Conservation (phyloP, 2,797 vertebrate species). For the Rhabdophis nuchalis region DNA sequence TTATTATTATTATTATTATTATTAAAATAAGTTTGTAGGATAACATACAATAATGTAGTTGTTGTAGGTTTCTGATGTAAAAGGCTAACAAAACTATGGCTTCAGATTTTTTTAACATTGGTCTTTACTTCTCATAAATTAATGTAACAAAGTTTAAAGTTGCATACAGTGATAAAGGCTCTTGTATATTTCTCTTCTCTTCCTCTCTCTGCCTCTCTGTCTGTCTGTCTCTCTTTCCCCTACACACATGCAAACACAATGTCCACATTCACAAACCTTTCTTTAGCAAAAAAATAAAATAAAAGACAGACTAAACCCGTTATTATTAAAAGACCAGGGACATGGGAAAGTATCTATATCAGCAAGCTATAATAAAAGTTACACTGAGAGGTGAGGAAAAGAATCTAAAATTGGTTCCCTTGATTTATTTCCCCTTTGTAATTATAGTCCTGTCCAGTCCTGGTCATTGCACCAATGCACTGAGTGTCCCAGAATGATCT, state of each 20-base stretch:
- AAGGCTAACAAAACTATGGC: neutral
- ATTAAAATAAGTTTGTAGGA: neutral
- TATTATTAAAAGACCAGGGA: neutral
- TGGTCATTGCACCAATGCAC: slow-evolving; percentile 6
- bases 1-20: no score
- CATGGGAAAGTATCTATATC: neutral
- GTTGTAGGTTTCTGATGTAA: neutral
- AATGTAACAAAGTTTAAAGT: slow-evolving; percentile 8
- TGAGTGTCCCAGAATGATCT: neutral
- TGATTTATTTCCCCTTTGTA: slow-evolving; percentile 1
- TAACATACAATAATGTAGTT: neutral
- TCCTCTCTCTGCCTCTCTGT: no score
- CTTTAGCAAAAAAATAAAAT: neutral
- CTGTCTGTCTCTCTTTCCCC: no score
- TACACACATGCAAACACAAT: neutral
- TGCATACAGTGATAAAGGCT: neutral
- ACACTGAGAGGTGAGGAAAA: neutral
- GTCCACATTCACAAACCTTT: neutral
- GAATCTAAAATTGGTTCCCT: slow-evolving; percentile 7
- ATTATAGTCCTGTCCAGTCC: neutral
- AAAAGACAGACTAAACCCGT: slow-evolving; percentile 13
- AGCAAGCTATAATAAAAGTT: neutral
- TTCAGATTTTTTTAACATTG: neutral
- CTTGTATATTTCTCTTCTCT: slow-evolving; percentile 27
- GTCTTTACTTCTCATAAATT: neutral